phyloP scores from a whole-genome alignment of 2,797 vertebrate species.

The Sebastes baramenuke region DNA sequence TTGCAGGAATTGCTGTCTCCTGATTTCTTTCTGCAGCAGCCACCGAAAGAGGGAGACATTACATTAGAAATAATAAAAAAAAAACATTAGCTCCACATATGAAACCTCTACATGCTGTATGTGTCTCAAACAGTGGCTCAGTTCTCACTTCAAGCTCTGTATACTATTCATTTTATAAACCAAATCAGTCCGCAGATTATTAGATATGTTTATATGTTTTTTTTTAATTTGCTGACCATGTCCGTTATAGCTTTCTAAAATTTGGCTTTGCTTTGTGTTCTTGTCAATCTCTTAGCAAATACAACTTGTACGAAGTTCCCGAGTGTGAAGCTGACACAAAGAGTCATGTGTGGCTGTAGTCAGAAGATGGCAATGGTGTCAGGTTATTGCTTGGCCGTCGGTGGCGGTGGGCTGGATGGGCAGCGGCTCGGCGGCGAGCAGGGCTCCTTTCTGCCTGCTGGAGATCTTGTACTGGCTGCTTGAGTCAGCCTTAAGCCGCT shows the following conservation, averaged over 20 bases:
- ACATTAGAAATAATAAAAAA: constrained; percentile 48
- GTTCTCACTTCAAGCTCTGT: neutral
- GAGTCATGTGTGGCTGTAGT: constrained; percentile 54
- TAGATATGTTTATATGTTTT: neutral
- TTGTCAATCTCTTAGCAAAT: constrained; percentile 9
- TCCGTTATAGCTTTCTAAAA: neutral
- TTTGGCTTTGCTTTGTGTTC: constrained; percentile 1
- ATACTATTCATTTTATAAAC: neutral
- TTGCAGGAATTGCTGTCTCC: neutral
- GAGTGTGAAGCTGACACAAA: neutral
- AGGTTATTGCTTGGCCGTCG: constrained; percentile 57
- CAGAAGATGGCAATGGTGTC: constrained; percentile 70
- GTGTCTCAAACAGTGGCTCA: neutral
- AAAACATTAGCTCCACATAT: neutral
- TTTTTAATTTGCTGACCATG: neutral
- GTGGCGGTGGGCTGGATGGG: constrained; percentile 63
- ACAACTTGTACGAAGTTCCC: constrained; percentile 4
- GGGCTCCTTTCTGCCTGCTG: constrained; percentile 86
- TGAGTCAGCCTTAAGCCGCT: constrained; percentile 88
- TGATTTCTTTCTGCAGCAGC: neutral
- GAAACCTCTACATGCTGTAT: neutral
- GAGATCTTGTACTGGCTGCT: constrained; percentile 88
- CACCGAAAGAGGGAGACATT: constrained; percentile 78
- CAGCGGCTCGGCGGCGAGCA: constrained; percentile 51
- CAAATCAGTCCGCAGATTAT: neutral